These are phyloP conservation scores for Okamejei kenojei DNA, from an alignment of 2,797 vertebrate species.

Conservation along the genomic window DNA sequence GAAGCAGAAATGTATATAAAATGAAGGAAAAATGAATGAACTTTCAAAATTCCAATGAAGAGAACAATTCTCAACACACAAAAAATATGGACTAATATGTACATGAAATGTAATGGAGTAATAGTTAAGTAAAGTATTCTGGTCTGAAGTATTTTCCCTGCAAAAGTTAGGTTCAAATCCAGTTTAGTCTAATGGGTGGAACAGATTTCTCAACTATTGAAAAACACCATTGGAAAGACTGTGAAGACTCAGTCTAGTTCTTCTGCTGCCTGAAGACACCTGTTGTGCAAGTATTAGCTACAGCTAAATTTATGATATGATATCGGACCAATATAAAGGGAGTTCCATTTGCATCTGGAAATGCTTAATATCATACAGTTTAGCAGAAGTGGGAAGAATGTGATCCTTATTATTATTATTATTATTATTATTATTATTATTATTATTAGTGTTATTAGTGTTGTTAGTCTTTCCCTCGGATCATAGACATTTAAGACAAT, in stretches of 20 bases:
- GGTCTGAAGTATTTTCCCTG: background rate
- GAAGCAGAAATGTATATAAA: background rate
- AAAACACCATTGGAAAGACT: background rate
- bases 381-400: background rate
- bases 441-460: no score
- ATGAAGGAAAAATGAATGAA: background rate
- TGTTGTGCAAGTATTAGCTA: background rate
- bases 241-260: background rate
- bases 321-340: background rate
- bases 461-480: background rate
- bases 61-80: constrained; percentile 37
- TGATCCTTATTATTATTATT: no score
- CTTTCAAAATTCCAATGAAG: background rate
- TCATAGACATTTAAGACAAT: background rate
- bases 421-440: no score
- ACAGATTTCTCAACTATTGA: background rate
- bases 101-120: background rate
- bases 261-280: background rate
- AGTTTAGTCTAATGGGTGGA: background rate
- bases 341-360: background rate
- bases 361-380: background rate
- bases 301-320: background rate
- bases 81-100: background rate
- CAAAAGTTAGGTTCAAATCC: background rate
- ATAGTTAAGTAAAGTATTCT: background rate